Percentiles rank a stretch among this genome's conserved stretches.
These are phyloP conservation scores for Pelobates fuscus DNA, from an alignment of 2,113 vertebrate genomes.

Conservation along the genomic window DNA sequence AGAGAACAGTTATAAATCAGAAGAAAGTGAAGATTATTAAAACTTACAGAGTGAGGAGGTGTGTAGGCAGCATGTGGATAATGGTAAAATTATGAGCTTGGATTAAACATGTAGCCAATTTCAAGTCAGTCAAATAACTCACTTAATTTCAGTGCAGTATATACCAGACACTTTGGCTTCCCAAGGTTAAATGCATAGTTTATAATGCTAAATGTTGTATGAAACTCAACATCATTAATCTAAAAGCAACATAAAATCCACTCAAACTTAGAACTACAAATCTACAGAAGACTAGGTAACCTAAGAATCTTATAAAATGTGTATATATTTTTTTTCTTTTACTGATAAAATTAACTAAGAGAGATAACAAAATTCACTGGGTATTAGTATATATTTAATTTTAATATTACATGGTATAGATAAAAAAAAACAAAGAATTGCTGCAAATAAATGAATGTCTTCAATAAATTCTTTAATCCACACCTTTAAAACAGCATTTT, in stretches of 20 bases:
- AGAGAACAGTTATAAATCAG: slow-evolving; percentile 17
- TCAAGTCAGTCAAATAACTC: slow-evolving; percentile 12
- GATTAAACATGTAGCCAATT: slow-evolving; percentile 30
- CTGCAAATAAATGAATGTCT: slow-evolving; percentile 29
- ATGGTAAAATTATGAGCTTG: slow-evolving; percentile 20
- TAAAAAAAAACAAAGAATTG: slow-evolving; percentile 11
- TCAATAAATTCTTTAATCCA: slow-evolving; percentile 32
- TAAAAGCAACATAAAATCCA: not conserved
- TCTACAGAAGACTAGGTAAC: not conserved
- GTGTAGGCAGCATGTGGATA: not conserved
- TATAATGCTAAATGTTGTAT: slow-evolving; percentile 4
- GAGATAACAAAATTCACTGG: not conserved
- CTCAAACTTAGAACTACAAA: not conserved
- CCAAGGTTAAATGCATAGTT: slow-evolving; percentile 37
- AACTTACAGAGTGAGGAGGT: slow-evolving; percentile 16
- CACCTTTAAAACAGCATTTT: too few species aligned
- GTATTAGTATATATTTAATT: not conserved
- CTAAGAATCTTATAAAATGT: too few species aligned
- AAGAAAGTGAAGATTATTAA: slow-evolving; percentile 16
- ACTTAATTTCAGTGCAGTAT: slow-evolving; percentile 13
- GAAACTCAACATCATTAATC: slow-evolving; percentile 8
- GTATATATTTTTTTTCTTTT: too few species aligned
- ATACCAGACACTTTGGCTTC: not conserved
- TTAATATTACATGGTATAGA: slow-evolving; percentile 1
- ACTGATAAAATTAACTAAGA: too few species aligned